Evolutionary conservation across 35 echinoderm and acorn worm genomes (phyloP), one percentile per base, ranked within the genome.

Genomic region (Ophiothrix spiculata): DNA sequence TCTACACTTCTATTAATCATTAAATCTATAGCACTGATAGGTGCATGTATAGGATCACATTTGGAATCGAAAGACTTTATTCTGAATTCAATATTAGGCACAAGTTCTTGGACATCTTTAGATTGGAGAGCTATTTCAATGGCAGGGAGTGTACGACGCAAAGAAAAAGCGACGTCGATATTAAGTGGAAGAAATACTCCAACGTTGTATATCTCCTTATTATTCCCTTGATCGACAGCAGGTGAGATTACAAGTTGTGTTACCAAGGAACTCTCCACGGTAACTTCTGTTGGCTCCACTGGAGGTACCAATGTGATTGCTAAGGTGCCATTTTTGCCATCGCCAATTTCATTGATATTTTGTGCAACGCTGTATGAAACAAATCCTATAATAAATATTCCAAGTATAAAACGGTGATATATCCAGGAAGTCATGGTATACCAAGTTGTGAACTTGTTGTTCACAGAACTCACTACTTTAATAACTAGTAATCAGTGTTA

Each of bases 1-100:
- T 94, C 88, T 14, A 87, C 76, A 32, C 21, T 25, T 69, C 60
- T 69, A n/a, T 69, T 69, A 28, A 69, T 69, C 60, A 69, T 69
- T 10, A 69, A 28, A 69, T 69, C 60, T 12, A 69, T 25, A 15
- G 60, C 60, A 69, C 16, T 28, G 1, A 69, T n/a, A 25, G 60
- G 60, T 25, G 16, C 60, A 25, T 15, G 1, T 69, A 4, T 15
- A 2, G 60, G 16, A n/a, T 69, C 60, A n/a, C 60, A 69, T 69
- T 69, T 69, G 8, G 60, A 25, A 69, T 69, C 60, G 29, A 69
- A 69, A 25, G 4, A 6, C 29, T 28, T 69, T 69, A 69, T 69
- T 10, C 60, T 15, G 23, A 69, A 69, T 25, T 69, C 23, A 25
- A 69, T 15, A n/a, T 69, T 69, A 28, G 60, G 60, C 25, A 69